Evolutionary conservation across 2,888 invertebrate species (phyloP), one percentile per base, ranked within the genome.

Genomic region (Sialis fuliginosa): DNA sequence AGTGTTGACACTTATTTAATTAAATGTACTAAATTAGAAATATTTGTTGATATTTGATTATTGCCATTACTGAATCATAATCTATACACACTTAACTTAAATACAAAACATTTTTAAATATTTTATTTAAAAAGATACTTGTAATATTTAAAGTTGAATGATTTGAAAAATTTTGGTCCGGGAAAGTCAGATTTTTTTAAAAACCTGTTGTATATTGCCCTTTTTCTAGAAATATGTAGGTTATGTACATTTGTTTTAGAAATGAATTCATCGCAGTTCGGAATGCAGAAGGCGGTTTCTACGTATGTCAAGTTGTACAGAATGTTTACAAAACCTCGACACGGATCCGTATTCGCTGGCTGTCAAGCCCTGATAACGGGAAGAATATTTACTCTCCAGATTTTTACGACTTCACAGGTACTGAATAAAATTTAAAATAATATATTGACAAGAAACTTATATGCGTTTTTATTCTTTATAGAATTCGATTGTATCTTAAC

Each of bases 261-360:
- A 86, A 87, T 60, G 88, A 90, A 65, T 91, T 89, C 67, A 67
- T 93, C 59, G 92, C 91, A 2, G 89, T 92, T 0, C 77, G 92
- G 54, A 92, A 91, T 62, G 83, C 85, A 0, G 89, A 89, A 61
- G 89, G 89, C 54, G 77, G 83, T 52, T 87, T 86, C 67, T 88
- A 83, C 63, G 76, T 92, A 49, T 92, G 92, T 62, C 89, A 91
- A 64, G 78, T 89, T 1, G 77, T 85, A 67, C 90, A 91, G 68
- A 91, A 92, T 64, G 85, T 92, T 49, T 89, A 87, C 65, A 84
- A 84, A 60, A 79, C 79, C 44, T 86, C 88, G 33, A 76, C 81
- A 49, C 81, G 81, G 62, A 89, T 91, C 60, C 82, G 82, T 59
- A 91, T 92, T 56, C 81, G 89, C 58, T 92, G 92, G 92, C 68